Evolutionary conservation across 2,797 vertebrate genomes (phyloP).

Genomic region (Cyclura pinguis): DNA sequence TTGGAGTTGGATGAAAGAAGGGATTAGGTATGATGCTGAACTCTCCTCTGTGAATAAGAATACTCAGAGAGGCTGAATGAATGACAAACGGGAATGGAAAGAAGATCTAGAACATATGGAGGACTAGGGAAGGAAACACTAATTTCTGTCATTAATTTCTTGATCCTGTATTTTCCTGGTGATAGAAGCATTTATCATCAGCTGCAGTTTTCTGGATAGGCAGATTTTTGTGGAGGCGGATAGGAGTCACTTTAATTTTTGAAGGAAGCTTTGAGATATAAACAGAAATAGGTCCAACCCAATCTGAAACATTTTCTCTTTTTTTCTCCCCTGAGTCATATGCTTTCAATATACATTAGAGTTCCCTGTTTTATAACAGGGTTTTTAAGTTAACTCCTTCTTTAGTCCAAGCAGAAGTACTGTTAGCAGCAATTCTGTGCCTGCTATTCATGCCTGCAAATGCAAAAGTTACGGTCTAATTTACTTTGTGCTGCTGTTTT

Average conservation of each 20-base stretch:
- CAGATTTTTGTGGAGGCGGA: slow-evolving; percentile 31
- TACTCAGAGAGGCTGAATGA: slow-evolving; percentile 45
- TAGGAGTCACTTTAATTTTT: slow-evolving; percentile 9
- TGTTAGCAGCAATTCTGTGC: neutral
- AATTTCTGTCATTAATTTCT: slow-evolving; percentile 45
- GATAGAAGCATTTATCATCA: neutral
- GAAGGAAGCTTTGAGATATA: slow-evolving; percentile 13
- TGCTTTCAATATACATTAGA: neutral
- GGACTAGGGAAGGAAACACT: neutral
- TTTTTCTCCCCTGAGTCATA: slow-evolving; percentile 23
- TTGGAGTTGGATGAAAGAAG: slow-evolving; percentile 38
- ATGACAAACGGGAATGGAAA: neutral
- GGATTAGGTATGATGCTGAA: slow-evolving; percentile 45
- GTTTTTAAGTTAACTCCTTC: slow-evolving; percentile 11
- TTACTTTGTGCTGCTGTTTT: neutral
- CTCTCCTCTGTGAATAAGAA: slow-evolving; percentile 49
- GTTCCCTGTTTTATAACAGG: slow-evolving; percentile 22
- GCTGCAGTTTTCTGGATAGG: slow-evolving; percentile 1
- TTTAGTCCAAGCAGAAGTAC: neutral
- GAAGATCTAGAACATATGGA: slow-evolving; percentile 44
- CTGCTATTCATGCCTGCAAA: neutral
- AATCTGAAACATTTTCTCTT: neutral
- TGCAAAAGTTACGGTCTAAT: neutral
- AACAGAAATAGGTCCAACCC: slow-evolving; percentile 16
- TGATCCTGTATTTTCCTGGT: neutral